Base-by-base conservation (phyloP, 2,797 vertebrate genomes). In the Sebastes jordani region DNA sequence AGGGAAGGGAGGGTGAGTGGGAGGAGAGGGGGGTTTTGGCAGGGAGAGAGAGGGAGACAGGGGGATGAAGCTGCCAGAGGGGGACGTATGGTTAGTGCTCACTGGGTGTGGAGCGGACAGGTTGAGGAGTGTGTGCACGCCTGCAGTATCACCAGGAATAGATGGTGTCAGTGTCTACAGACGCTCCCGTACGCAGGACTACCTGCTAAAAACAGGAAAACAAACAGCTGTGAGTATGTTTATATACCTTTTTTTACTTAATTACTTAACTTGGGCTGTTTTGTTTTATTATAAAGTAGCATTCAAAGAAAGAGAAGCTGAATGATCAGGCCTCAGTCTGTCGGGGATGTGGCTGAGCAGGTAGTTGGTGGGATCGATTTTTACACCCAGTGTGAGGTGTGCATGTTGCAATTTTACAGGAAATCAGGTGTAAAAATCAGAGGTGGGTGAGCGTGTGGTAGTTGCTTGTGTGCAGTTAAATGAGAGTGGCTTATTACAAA, bases 71-170 rank as follows among this genome's bases (percentile, higher is more conserved):
- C 89, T 87, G 85, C 72, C 80, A 74, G 85, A 89, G 88, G 87
- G 90, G 90, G 84, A 91, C 87, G 87, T 83, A 84, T 90, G 86
- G 88, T 93, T 91, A 91, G 89, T 93, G 87, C 88, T 91, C 69
- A 62, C 80, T 82, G 88, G 86, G 82, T 91, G 91, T 90, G 88
- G 91, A 92, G 90, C 88, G 29, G 90, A 89, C 90, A 87, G 91
- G 91, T 91, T 93, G 91, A 83, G 86, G 81, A 88, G 85, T 82
- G 79, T 59, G 76, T 65, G 66, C 56, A 46, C 25, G 84, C 56
- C 30, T 79, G 80, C 82, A 59, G 82, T 69, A 77, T 82, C 80
- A 71, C 73, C 61, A 85, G 72, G 71, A 80, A 74, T 58, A 73
- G 83, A 80, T 67, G 66, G 66, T 77, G 66, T 76, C 82, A 82